Percentiles rank a stretch among this genome's conserved stretches.
These are phyloP conservation scores for Picathartes gymnocephalus DNA, from an alignment of 2,113 vertebrate species.

Conservation along the genomic window DNA sequence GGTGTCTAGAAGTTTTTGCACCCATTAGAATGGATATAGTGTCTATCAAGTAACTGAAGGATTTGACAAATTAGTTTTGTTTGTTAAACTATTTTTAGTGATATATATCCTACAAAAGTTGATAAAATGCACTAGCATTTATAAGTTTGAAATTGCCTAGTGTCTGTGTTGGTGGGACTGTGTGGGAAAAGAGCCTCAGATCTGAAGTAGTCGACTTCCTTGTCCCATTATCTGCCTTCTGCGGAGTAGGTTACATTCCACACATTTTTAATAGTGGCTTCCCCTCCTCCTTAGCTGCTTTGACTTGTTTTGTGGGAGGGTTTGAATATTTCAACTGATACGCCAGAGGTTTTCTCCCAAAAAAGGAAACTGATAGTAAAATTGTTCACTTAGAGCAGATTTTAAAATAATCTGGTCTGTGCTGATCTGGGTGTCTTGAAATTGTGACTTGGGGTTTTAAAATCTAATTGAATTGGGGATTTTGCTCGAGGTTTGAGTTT, in stretches of 20 bases:
- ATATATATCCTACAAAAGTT: neutral
- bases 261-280: conserved; percentile 44
- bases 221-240: neutral
- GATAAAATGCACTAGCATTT: neutral
- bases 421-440: neutral
- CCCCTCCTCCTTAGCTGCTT: conserved; percentile 38
- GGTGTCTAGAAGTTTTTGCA: neutral
- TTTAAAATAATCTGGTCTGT: neutral
- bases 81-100: neutral
- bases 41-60: neutral
- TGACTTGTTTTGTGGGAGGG: conserved; percentile 34
- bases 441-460: neutral
- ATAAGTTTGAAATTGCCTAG: neutral
- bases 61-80: neutral
- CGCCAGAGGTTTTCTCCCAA: neutral
- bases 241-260: conserved; percentile 51
- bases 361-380: neutral
- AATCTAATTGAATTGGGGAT: neutral
- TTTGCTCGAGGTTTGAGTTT: neutral
- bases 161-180: neutral
- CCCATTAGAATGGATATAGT: neutral
- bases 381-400: neutral
- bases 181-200: neutral
- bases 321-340: neutral
- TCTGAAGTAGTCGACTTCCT: neutral